Conservation (phyloP, 1,140 invertebrate species). For the Caerostris extrusa region DNA sequence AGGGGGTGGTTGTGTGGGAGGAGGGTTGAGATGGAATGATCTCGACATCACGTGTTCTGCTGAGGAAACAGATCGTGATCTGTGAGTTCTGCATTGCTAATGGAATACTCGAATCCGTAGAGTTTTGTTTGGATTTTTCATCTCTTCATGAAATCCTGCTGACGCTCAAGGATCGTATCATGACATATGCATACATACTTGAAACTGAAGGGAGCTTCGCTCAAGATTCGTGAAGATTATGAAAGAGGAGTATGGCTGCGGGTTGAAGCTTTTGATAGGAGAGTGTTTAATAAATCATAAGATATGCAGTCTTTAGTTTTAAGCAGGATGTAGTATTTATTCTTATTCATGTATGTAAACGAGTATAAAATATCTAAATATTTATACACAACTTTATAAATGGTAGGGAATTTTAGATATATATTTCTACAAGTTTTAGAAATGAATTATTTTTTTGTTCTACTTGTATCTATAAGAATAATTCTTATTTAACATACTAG, state of each 20-base stretch:
- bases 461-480: too few relatives aligned
- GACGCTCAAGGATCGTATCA: background rate
- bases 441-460: too few relatives aligned
- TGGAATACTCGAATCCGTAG: background rate
- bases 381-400: too few relatives aligned
- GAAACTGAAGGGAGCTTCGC: background rate
- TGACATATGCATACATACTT: background rate
- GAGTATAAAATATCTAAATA: too few relatives aligned
- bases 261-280: background rate
- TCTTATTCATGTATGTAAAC: too few relatives aligned
- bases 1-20: background rate
- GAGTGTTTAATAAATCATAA: background rate
- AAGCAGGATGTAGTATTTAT: too few relatives aligned
- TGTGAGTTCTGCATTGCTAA: constrained; percentile 29
- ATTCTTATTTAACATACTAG: too few relatives aligned
- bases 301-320: background rate
- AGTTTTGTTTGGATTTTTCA: background rate
- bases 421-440: too few relatives aligned
- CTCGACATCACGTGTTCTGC: background rate
- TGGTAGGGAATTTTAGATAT: too few relatives aligned
- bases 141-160: background rate
- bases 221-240: background rate
- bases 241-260: background rate
- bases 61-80: constrained; percentile 55
- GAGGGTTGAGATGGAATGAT: background rate